A percentile compares a stretch with the other conserved stretches of the same genome.
Conservation (phyloP, 2,113 vertebrate genomes). For the Sialia sialis region DNA sequence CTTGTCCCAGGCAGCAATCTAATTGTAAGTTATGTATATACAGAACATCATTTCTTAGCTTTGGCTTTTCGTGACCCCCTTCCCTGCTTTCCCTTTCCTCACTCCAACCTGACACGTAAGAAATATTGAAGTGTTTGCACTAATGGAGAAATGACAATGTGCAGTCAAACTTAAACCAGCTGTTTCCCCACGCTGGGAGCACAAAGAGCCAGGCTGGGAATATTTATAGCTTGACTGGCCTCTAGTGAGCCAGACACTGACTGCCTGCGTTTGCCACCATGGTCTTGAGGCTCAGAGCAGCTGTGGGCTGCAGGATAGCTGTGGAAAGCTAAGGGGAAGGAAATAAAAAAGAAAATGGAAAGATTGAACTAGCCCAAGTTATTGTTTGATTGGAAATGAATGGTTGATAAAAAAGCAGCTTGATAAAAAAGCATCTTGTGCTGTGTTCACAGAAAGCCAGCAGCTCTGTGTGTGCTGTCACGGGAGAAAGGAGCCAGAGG, state of each 20-base stretch:
- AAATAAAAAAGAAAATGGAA: background rate
- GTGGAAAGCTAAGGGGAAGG: background rate
- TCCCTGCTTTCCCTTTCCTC: conserved; percentile 57
- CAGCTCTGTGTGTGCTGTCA: background rate
- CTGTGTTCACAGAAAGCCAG: background rate
- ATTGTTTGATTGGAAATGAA: background rate
- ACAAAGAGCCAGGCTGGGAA: conserved; percentile 30
- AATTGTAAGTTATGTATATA: conserved; percentile 38
- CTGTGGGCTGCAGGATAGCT: background rate
- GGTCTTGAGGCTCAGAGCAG: background rate
- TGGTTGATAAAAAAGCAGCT: background rate
- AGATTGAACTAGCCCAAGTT: background rate
- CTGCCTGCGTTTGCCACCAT: conserved; percentile 6
- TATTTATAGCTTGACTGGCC: conserved; percentile 60
- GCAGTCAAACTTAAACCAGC: conserved; percentile 70
- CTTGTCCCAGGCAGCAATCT: conserved; percentile 12
- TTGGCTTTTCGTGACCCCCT: conserved; percentile 49
- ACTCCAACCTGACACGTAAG: conserved; percentile 46
- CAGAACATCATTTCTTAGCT: conserved; percentile 32
- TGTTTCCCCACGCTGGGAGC: conserved; percentile 37
- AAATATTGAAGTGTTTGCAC: conserved; percentile 54
- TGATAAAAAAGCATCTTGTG: background rate
- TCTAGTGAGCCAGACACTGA: conserved; percentile 31
- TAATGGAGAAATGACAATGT: conserved; percentile 58
- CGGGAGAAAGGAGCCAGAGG: background rate